Base-by-base conservation (phyloP, 2,113 vertebrate species). In the Baryphthengus martii region DNA sequence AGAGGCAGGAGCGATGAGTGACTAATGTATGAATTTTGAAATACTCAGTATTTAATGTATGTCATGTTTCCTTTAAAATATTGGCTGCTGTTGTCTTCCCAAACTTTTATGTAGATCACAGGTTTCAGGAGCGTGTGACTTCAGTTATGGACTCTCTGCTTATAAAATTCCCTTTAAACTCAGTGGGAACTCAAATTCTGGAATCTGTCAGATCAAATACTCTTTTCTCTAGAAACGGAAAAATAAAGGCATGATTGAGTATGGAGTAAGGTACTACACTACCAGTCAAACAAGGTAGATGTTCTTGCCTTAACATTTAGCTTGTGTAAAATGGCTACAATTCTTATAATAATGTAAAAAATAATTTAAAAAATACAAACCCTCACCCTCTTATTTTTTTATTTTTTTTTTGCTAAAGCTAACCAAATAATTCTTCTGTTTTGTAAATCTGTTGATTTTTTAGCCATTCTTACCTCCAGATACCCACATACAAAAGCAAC, bases 91-190 rank as follows among this genome's bases (percentile, higher is more conserved):
- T 74, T 73, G 4, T 84, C 50, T 71, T 11, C 47, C 17, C 44
- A 70, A 12, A 4, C n/a, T 95, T 89, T 92, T 74, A 65, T 49
- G 24, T 61, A 49, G 37, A 53, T 61, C 24, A 89, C 47, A 75
- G 39, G 31, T 26, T 94, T 78, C 55, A 78, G 80, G 35, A 81
- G 52, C 1, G 2, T 44, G 40, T 31, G 26, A 65, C 29, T 90
- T 86, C 28, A 59, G 28, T 18, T 91, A 42, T 25, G 89, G 70
- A 59, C 17, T 85, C 35, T 59, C 52, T 37, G 15, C 6, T 17
- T 45, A n/a, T 39, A 82, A 45, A 89, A 86, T 87, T 81, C 24
- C 25, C 80, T 84, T 86, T 81, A 81, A 95, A 78, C 35, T 81
- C 80, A 65, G 47, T 59, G 42, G 44, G 73, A 90, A 55, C 16